Base-by-base conservation (phyloP, 2,797 vertebrate species). In the Borostomias antarcticus region DNA sequence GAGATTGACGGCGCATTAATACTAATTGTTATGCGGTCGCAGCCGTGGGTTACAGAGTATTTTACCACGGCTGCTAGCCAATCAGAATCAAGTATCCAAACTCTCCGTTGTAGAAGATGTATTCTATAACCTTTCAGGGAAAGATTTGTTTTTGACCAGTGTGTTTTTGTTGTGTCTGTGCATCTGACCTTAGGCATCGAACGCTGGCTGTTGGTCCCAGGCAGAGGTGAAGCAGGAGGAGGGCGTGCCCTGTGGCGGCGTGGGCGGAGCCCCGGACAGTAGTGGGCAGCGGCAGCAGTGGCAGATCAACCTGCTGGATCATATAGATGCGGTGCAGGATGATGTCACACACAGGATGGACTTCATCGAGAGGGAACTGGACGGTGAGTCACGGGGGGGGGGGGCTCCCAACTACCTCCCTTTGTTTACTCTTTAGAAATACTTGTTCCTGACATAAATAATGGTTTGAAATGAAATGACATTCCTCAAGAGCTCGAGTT, bases 301-400 rank as follows among this genome's bases (percentile, higher is more conserved):
- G 94, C 94, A 96, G 83, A 92, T 95, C 66, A 98, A 98, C 83
- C 85, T 98, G 75, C 83, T 98, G 80, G 94, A 96, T 47, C 96
- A 98, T 0, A 93, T 98, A 26, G 96, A 98, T 37, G 93, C 94
- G 5, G 92, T 98, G 61, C 97, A 98, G 82, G 96, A 97, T 1
- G 95, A 98, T 82, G 95, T 98, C 58, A 95, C 93, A 0, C 93
- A 96, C 76, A 91, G 97, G 75, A 98, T 98, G 97, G 97, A 98
- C 91, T 98, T 96, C 88, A 97, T 98, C 58, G 96, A 98, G 86
- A 94, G 94, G 74, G 96, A 98, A 74, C 85, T 98, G 58, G 96
- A 98, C 26, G 95, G 96, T 98, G 90, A 86, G 86, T 7, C 17
- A 8, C 17, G 54, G 28, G 6, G 13, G 2, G 3, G 8, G 17